Conservation (phyloP, 2,113 vertebrate genomes). For the Sterna hirundo region DNA sequence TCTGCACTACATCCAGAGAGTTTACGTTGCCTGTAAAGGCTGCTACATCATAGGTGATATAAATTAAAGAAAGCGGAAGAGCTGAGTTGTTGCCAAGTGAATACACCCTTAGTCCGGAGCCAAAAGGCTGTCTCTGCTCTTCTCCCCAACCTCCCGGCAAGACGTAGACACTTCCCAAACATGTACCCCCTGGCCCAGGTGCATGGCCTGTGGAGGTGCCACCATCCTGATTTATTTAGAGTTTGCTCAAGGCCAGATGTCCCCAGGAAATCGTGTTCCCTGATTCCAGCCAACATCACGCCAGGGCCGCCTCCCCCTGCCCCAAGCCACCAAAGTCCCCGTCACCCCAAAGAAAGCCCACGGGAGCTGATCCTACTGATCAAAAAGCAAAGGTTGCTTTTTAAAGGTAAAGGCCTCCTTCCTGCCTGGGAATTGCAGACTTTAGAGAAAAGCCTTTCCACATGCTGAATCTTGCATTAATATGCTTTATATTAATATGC, state of each 20-base stretch:
- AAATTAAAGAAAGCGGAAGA: neutral
- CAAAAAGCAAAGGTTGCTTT: neutral
- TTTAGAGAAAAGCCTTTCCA: conserved; percentile 17
- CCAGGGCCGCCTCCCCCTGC: neutral
- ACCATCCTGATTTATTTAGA: neutral
- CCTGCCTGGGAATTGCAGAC: neutral
- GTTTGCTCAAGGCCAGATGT: neutral
- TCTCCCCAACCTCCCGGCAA: neutral
- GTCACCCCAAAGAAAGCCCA: neutral
- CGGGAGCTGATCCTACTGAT: neutral
- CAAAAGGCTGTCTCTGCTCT: neutral
- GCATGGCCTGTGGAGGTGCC: neutral
- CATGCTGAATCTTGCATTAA: neutral
- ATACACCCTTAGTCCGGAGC: neutral
- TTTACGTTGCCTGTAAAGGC: neutral
- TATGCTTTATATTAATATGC: neutral
- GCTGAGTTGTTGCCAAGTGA: neutral
- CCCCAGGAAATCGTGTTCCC: neutral
- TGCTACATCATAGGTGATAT: neutral
- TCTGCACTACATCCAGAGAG: neutral
- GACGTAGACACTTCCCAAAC: neutral
- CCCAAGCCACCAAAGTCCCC: neutral
- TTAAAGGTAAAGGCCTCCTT: neutral
- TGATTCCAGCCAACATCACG: neutral
- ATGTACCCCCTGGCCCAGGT: neutral